These are phyloP conservation scores for Andricus curvator DNA, from an alignment of 2,888 invertebrate genomes.

Conservation along the genomic window DNA sequence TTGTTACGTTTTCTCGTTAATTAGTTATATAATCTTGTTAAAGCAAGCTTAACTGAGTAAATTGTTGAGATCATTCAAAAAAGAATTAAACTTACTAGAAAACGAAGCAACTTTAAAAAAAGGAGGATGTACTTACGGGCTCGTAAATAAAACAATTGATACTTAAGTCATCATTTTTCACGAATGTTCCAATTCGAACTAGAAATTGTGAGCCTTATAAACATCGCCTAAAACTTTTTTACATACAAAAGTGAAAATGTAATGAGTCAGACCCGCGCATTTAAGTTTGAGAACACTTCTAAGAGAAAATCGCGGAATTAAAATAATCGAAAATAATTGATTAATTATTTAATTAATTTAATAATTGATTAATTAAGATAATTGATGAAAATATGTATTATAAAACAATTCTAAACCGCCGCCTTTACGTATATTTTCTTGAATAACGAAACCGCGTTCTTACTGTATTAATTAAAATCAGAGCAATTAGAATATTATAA, in stretches of 20 bases:
- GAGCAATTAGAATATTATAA: neutral
- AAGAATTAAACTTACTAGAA: neutral
- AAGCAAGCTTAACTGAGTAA: neutral
- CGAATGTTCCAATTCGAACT: too few relatives aligned
- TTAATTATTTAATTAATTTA: neutral
- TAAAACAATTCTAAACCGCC: neutral
- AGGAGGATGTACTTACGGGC: neutral
- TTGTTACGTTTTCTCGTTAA: neutral
- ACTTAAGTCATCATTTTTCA: too few relatives aligned
- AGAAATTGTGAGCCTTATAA: too few relatives aligned
- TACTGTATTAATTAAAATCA: neutral
- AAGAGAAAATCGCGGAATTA: neutral
- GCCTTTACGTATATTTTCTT: conserved; percentile 1
- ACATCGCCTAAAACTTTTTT: too few relatives aligned
- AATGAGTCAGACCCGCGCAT: neutral
- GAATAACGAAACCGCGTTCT: neutral
- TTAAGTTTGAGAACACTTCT: neutral
- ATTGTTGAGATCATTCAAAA: neutral
- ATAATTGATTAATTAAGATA: neutral
- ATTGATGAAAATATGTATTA: neutral
- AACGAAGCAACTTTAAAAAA: neutral
- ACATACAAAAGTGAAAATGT: neutral
- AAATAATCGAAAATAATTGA: neutral
- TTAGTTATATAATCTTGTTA: neutral
- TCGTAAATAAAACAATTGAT: too few relatives aligned